Evolutionary conservation across 1,140 invertebrate species (phyloP).

Genomic region (Ostrea edulis): DNA sequence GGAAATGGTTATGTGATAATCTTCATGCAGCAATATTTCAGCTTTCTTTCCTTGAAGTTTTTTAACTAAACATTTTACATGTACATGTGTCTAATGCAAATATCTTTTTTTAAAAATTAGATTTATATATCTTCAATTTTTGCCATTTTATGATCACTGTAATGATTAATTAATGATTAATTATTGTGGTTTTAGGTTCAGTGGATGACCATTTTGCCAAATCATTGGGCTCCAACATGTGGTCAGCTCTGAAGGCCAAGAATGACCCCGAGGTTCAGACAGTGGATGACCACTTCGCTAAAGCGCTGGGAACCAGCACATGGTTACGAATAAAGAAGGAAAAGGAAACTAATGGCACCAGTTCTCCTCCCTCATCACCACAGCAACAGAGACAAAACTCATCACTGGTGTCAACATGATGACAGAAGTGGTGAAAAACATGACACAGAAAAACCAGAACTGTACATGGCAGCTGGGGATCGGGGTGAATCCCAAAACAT

Average conservation of each 20-base stretch:
- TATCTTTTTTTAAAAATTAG: too few relatives aligned
- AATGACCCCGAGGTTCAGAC: constrained; percentile 73
- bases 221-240: constrained; percentile 75
- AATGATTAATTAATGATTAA: too few relatives aligned
- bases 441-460: background rate
- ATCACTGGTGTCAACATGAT: constrained; percentile 46
- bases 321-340: constrained; percentile 89
- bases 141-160: too few relatives aligned
- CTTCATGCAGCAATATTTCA: background rate
- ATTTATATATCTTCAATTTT: too few relatives aligned
- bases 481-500: background rate
- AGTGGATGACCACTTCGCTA: constrained; percentile 97
- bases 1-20: background rate
- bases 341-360: constrained; percentile 63
- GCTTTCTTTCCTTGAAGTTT: background rate
- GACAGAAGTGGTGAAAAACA: background rate
- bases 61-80: too few relatives aligned
- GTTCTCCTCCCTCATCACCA: constrained; percentile 45
- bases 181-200: constrained; percentile 78
- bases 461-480: constrained; percentile 6
- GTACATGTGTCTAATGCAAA: too few relatives aligned
- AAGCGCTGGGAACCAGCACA: constrained; percentile 92
- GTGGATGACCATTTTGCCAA: constrained; percentile 79
- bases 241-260: constrained; percentile 75
- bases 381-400: constrained; percentile 51